Base-by-base conservation (phyloP, 1,140 invertebrate genomes). In the Kradibia gibbosae region DNA sequence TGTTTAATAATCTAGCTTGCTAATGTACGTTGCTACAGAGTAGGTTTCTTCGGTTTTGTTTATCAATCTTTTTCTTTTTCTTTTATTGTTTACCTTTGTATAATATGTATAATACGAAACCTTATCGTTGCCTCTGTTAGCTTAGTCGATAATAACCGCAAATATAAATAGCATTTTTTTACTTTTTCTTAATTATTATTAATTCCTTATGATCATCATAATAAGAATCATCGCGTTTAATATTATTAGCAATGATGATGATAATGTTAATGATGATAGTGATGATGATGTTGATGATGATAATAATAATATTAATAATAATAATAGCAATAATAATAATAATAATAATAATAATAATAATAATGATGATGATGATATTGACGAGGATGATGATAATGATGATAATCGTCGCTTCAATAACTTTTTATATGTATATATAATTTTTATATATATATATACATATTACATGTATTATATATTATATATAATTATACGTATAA, bases 101-200 rank as follows among this genome's bases (percentile, higher is more conserved):
- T 62, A 74, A 74, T 80, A 80, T 80, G 78, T 80, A 80, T 60
- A 80, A 80, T 80, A 73, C 67, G 79, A 81, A 76, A 81, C 72
- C 72, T 75, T 62, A 81, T 67, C 60, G 72, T 60, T 25, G 57
- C 48, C n/a, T 15, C 31, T 55, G 39, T 72, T 80, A 72, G 71
- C 71, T 73, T 80, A 80, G 53, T 74, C 53, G 70, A 74, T 81
- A 75, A 75, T 81, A 81, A 81, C 72, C 60, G 72, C 75, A 75
- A 81, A 81, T 81, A 81, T 75, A 81, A 81, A 81, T 81, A 81
- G 79, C 60, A 81, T 80, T 80, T 73, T 67, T 62, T 60, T 80
- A 72, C 39, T 72, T 79, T 80, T 72, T 55, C 77, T 70, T 71
- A 71, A 28, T 50, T 53, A 34, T 77, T 72, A 72, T 45, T 79